Conservation (phyloP, 1,140 invertebrate species). For the Drosophila obscura region DNA sequence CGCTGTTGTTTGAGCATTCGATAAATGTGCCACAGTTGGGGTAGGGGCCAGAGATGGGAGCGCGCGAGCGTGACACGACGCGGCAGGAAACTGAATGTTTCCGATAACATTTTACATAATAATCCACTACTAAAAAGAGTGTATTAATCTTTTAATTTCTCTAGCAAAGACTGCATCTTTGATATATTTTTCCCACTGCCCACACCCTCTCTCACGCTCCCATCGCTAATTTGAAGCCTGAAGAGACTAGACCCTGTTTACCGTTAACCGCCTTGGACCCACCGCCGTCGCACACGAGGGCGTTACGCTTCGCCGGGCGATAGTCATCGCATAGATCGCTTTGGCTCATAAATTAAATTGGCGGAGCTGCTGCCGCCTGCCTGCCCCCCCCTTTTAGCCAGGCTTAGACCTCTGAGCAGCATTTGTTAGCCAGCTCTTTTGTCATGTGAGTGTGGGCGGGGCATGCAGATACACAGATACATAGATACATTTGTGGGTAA, state of each 20-base stretch:
- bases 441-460: constrained; percentile 55
- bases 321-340: constrained; percentile 58
- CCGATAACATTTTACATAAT: too few species aligned
- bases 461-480: constrained; percentile 40
- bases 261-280: constrained; percentile 27
- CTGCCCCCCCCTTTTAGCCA: constrained; percentile 43
- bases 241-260: constrained; percentile 30
- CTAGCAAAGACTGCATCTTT: too few species aligned
- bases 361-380: constrained; percentile 2
- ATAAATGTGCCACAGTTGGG: constrained; percentile 28
- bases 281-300: constrained; percentile 41
- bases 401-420: constrained; percentile 6
- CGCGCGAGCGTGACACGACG: constrained; percentile 9
- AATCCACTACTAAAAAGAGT: too few species aligned
- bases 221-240: constrained; percentile 19
- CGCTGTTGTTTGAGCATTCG: constrained; percentile 35
- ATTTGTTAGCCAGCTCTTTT: constrained; percentile 25
- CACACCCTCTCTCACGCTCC: background rate
- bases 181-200: background rate
- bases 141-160: too few species aligned
- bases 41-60: background rate
- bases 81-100: background rate
- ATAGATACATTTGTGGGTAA: constrained; percentile 14
- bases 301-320: constrained; percentile 60
- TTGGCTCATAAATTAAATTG: constrained; percentile 68